A percentile compares a stretch with the other conserved stretches of the same genome.
These are phyloP conservation scores for Tipula helvola DNA, from an alignment of 2,888 invertebrate genomes.

Conservation along the genomic window DNA sequence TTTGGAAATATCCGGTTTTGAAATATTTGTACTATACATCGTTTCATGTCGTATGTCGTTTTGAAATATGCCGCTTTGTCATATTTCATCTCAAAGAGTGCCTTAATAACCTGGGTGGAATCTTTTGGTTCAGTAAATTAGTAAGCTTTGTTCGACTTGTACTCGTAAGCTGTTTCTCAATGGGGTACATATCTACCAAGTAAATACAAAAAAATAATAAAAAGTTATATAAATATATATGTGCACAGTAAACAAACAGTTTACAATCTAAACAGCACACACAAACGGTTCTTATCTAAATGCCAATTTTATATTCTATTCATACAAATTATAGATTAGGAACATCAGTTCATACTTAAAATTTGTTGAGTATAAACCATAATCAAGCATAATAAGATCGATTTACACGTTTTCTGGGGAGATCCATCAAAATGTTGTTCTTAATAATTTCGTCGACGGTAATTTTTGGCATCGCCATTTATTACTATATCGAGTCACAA, in stretches of 20 bases:
- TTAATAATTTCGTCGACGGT: not conserved
- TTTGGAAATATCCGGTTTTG: no score
- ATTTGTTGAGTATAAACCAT: not conserved
- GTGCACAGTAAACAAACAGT: not conserved
- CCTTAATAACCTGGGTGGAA: no score
- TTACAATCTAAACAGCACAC: not conserved
- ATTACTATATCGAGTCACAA: not conserved
- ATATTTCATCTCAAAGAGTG: no score
- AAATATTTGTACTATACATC: no score
- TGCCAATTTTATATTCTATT: not conserved
- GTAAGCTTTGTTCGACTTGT: no score
- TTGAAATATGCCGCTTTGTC: no score
- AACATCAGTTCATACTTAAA: not conserved
- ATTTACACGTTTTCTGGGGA: not conserved
- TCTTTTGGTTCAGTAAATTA: no score
- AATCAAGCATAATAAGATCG: not conserved
- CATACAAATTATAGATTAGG: not conserved
- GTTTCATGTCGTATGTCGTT: no score
- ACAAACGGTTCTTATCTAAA: no score
- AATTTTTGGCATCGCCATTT: not conserved
- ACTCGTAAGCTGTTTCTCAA: not conserved
- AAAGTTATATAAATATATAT: not conserved
- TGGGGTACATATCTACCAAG: no score
- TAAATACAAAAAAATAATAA: no score
- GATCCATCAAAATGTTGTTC: not conserved